Base-by-base conservation (phyloP, 1,140 invertebrate genomes). In the Heliothis subflexa region DNA sequence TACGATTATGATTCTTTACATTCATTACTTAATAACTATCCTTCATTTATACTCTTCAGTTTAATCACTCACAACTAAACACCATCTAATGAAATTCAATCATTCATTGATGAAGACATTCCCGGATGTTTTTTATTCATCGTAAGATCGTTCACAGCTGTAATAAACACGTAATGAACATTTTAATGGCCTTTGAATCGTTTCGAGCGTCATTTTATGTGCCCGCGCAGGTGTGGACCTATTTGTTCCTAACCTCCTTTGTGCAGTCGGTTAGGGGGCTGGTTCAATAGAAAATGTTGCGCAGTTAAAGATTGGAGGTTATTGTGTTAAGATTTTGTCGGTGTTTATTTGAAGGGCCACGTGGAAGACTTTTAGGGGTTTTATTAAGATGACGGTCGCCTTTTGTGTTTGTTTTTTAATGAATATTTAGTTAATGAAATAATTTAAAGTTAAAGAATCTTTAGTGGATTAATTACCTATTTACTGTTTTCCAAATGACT, bases 241-340 rank as follows among this genome's bases (percentile, higher is more conserved):
- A 50, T 68, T 68, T 68, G 64, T 68, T 52, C 45, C n/a, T 25
- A 68, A 68, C 47, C 64, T 68, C 64, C 25, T 68, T 50, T 68
- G 21, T 50, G n/a, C 1, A 49, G 64, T 68, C 12, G 40, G 47
- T 68, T 50, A n/a, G n/a, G 64, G 61, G 33, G 13, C 33, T 40
- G 4, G 12, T 4, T 62, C 14, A 62, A 62, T 45, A 10, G n/a
- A 10, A 0, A 33, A 52, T 52, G 64, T 47, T 18, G 62, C 40
- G 40, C 47, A 64, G 33, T 45, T 64, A 45, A 54, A n/a, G 10
- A 45, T 40, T 64, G 61, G 33, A 9, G 11, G 2, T 40, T 64
- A 45, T 40, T 14, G 33, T 64, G 47, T 64, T 64, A 45, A 33
- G 33, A 45, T 33, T 47, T 47, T 47, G 45, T 64, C 47, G 16